Conservation (phyloP, 2,113 vertebrate species). For the rat (Rattus norvegicus) region GRCr8 NC_086039.1:27801001-27801500, state of each 20-base stretch:
- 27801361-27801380: neutral
- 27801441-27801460: neutral
- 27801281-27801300: neutral
- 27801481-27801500: neutral
- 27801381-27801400: neutral
- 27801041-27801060: neutral
- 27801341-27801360: neutral
- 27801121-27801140: neutral
- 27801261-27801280: neutral
- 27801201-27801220: neutral
- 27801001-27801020: neutral
- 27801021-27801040: neutral
- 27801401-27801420: neutral
- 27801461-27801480: neutral
- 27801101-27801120: neutral
- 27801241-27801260: neutral
- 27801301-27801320: neutral
- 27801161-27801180: neutral
- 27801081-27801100: neutral
- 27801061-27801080: neutral
- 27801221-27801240: neutral
- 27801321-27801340: neutral
- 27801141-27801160: neutral
- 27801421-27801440: neutral
- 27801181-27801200: neutral